Evolutionary conservation across 2,113 vertebrate species (phyloP), one percentile per base, ranked within the genome.

Genomic region (Cyprinodon brontotheroides): DNA sequence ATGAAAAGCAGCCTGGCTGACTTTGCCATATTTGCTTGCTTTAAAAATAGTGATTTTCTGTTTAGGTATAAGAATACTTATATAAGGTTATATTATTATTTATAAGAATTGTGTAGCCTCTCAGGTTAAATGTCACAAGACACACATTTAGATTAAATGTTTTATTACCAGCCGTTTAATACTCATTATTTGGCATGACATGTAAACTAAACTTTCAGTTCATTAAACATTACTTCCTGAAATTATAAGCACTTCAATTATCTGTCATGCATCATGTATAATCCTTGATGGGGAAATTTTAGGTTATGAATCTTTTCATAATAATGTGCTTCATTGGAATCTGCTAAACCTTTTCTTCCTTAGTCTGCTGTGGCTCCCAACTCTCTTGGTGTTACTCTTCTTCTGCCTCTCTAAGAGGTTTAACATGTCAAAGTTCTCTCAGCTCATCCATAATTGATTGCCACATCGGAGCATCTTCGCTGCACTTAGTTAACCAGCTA

Each of bases 381-480:
- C 75, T 81, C 82, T 79, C 79, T 48, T n/a, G 70, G 85, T 77
- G 73, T 80, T 92, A 81, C 79, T 88, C 77, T 72, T 80, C 85
- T 83, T 74, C 83, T 84, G 78, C 75, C 85, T 65, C 89, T 92
- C 90, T 93, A 93, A 94, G 93, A 94, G 94, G 92, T 92, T 93
- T 93, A 91, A 92, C 92, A 93, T 93, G 93, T 94, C 90, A 88
- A 91, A 92, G 92, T 94, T 94, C 92, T 88, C 91, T 90, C 82
- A 17, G 81, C 79, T 89, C 92, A 93, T 94, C 89, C 91, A 94
- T 94, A 92, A 94, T 94, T 94, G 91, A 94, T 94, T 75, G 67
- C 70, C 82, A 86, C 87, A 87, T 86, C 76, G 87, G 89, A 82
- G 82, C 89, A 86, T 93, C 91, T 88, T 87, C 82, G 41, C 92